Base-by-base conservation (phyloP, 2,113 vertebrate species). In the Triplophysa siluroides region DNA sequence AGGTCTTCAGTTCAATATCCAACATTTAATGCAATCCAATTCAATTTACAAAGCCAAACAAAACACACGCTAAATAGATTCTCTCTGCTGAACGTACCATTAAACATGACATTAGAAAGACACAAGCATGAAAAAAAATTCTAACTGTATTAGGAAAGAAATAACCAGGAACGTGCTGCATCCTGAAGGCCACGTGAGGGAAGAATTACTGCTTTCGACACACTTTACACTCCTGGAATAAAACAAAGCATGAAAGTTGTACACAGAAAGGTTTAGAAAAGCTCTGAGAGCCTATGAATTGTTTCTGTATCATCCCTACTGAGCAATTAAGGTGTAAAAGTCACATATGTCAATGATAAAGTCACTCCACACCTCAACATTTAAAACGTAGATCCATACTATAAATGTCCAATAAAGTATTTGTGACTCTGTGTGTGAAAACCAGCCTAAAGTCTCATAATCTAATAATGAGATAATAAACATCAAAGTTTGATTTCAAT, bases 11-110 rank as follows among this genome's bases (percentile, higher is more conserved):
- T 68, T 73, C 67, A 52, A 69, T 71, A 78, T n/a, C 6, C 50
- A 64, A 21, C 63, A 47, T 50, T 75, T 67, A 56, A 80, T 11
- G 24, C 33, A 62, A n/a, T 66, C 47, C 50, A 78, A 78, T 78
- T 82, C 41, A 43, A 78, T 78, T 82, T 72, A 58, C 47, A 47
- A 64, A 23, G 61, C 47, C 47, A 60, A 60, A 82, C 68, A 72
- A 78, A 82, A 82, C 67, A 72, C 66, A n/a, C 18, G 52, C 50
- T 82, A 78, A 82, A 72, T 38, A 66, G 81, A 82, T 82, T 82
- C 47, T 12, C 61, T 82, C 62, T 23, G 24, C 66, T 66, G 61
- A 63, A 64, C 56, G 75, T n/a, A 58, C 76, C 58, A 63, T 73
- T 78, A 78, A 82, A 78, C 52, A 61, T 60, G 67, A 23, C 68